These are phyloP conservation scores for Amphibalanus amphitrite DNA, from an alignment of 1,140 invertebrate genomes.

Conservation along the genomic window DNA sequence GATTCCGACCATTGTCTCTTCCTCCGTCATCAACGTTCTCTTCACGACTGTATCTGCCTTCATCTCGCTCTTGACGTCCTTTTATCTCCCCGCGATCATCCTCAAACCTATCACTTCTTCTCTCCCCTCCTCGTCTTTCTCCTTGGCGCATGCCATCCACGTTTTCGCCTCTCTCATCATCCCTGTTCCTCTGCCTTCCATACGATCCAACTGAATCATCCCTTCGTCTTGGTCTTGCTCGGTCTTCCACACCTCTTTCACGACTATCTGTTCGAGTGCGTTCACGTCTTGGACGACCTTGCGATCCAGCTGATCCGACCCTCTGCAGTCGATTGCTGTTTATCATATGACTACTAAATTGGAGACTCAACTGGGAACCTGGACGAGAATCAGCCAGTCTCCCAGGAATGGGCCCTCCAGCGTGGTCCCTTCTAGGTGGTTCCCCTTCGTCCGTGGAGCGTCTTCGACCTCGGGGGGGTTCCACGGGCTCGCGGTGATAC, in stretches of 20 bases:
- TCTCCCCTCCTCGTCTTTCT: no score
- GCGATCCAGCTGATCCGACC: background rate
- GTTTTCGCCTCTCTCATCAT: background rate
- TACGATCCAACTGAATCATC: background rate
- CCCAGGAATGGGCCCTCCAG: slow-evolving; percentile 13
- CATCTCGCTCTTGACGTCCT: no score
- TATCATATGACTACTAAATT: background rate
- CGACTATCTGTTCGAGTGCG: background rate
- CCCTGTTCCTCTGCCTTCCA: background rate
- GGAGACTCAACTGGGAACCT: background rate
- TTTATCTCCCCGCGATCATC: no score
- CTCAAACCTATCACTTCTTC: no score
- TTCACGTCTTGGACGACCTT: background rate
- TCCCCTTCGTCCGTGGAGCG: slow-evolving; percentile 13
- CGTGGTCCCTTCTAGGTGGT: slow-evolving; percentile 5
- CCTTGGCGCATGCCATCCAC: background rate
- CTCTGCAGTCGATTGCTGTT: background rate
- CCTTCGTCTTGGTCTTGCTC: no score
- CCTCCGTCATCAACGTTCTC: no score
- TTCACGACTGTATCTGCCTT: no score
- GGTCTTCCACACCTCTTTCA: background rate
- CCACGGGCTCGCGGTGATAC: background rate
- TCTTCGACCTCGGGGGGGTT: slow-evolving; percentile 7
- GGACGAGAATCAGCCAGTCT: slow-evolving; percentile 5
- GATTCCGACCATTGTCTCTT: no score